These are phyloP conservation scores for Athripsodes cinereus DNA, from an alignment of 2,888 invertebrate genomes.

Conservation along the genomic window DNA sequence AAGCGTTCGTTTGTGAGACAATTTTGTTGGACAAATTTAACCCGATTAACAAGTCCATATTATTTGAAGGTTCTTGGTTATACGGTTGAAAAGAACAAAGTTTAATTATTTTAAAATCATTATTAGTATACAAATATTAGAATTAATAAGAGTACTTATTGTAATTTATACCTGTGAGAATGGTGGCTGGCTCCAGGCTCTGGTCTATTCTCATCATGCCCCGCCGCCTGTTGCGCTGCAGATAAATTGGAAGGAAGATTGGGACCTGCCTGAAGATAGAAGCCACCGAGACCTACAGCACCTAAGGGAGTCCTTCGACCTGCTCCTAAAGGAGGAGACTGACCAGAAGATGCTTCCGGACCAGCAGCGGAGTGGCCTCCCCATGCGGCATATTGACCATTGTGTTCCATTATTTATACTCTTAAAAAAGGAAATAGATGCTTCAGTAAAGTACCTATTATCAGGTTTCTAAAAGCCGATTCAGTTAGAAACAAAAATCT, in stretches of 20 bases:
- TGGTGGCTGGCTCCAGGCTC: slow-evolving; percentile 54
- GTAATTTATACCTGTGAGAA: slow-evolving; percentile 46
- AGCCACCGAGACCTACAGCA: slow-evolving; percentile 80
- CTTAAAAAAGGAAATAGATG: background rate
- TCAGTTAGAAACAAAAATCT: too few relatives aligned
- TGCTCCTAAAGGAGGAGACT: slow-evolving; percentile 53
- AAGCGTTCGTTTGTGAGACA: too few relatives aligned
- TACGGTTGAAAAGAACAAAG: too few relatives aligned
- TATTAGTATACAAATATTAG: too few relatives aligned
- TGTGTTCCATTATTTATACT: background rate
- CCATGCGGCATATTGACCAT: slow-evolving; percentile 33
- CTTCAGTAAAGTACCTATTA: too few relatives aligned
- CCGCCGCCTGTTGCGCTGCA: slow-evolving; percentile 39
- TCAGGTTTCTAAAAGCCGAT: too few relatives aligned
- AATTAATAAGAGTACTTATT: too few relatives aligned
- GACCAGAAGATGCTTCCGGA: slow-evolving; percentile 26
- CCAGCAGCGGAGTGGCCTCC: slow-evolving; percentile 5
- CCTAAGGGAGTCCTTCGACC: slow-evolving; percentile 74
- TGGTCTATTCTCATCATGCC: slow-evolving; percentile 74
- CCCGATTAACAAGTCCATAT: too few relatives aligned
- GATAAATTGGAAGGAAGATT: slow-evolving; percentile 49
- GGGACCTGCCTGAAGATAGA: slow-evolving; percentile 69
- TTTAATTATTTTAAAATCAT: too few relatives aligned
- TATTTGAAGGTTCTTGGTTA: too few relatives aligned
- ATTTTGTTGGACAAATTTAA: too few relatives aligned